Conservation (phyloP, 2,113 vertebrate genomes). For the Equus przewalskii region DNA sequence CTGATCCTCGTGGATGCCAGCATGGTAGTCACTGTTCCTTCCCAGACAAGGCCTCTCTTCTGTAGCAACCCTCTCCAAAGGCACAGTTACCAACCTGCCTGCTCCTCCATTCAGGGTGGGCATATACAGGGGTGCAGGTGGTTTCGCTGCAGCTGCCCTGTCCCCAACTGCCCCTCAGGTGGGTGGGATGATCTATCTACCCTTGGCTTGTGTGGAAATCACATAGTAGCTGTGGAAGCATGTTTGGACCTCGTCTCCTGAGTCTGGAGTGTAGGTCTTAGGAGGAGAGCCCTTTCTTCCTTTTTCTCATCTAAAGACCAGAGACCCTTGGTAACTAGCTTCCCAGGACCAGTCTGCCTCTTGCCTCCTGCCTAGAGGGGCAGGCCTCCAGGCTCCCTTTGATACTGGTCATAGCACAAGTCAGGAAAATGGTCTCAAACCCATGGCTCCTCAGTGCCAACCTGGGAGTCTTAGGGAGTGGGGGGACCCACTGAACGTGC, state of each 20-base stretch:
- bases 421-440: background rate
- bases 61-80: background rate
- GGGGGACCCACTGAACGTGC: background rate
- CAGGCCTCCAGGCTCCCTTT: background rate
- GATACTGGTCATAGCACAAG: background rate
- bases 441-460: background rate
- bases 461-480: background rate
- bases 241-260: background rate
- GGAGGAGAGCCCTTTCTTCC: background rate
- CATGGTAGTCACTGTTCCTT: background rate
- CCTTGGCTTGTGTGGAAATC: background rate
- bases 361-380: background rate
- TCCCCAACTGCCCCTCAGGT: background rate
- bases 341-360: background rate
- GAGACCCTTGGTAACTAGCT: background rate
- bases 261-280: background rate
- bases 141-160: background rate
- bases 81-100: background rate
- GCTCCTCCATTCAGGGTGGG: background rate
- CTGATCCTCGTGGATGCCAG: background rate
- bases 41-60: background rate
- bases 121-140: background rate
- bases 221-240: background rate
- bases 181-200: background rate
- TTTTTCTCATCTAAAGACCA: background rate